Conservation (phyloP, 53 echinoderm and acorn worm species). For the Actinopyga echinites region DNA sequence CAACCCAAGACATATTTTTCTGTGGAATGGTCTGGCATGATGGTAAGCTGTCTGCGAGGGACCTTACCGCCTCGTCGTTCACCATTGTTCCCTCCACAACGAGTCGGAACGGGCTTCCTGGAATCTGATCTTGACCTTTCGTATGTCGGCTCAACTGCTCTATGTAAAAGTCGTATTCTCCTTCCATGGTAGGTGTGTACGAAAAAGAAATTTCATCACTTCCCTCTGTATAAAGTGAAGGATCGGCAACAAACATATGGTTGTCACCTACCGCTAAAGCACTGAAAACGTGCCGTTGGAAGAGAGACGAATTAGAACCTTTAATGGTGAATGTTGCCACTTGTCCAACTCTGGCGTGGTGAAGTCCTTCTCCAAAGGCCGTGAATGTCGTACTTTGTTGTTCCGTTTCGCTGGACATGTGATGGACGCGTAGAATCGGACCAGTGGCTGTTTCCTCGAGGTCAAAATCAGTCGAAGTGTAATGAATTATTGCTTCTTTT, state of each 20-base stretch:
- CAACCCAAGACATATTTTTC: background rate
- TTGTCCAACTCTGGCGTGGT: too few species aligned
- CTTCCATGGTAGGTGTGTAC: background rate
- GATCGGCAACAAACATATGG: conserved; percentile 3
- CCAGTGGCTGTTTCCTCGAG: too few species aligned
- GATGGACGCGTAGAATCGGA: background rate
- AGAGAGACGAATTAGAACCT: too few species aligned
- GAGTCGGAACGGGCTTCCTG: conserved; percentile 17
- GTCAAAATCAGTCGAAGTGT: too few species aligned
- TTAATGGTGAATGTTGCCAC: too few species aligned
- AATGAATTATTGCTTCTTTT: too few species aligned
- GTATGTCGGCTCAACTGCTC: background rate
- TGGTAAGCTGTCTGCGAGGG: background rate
- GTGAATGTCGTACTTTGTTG: background rate
- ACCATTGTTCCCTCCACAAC: background rate
- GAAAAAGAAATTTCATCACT: background rate
- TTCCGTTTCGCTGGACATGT: background rate
- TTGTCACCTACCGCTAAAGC: background rate
- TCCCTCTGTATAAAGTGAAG: too few species aligned
- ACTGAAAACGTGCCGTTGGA: too few species aligned
- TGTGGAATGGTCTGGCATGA: background rate
- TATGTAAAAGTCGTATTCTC: conserved; percentile 3
- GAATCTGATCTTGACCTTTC: background rate
- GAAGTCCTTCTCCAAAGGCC: background rate
- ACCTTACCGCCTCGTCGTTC: background rate